Base-by-base conservation (phyloP, 2,888 invertebrate species). In the Cinara cedri region DNA sequence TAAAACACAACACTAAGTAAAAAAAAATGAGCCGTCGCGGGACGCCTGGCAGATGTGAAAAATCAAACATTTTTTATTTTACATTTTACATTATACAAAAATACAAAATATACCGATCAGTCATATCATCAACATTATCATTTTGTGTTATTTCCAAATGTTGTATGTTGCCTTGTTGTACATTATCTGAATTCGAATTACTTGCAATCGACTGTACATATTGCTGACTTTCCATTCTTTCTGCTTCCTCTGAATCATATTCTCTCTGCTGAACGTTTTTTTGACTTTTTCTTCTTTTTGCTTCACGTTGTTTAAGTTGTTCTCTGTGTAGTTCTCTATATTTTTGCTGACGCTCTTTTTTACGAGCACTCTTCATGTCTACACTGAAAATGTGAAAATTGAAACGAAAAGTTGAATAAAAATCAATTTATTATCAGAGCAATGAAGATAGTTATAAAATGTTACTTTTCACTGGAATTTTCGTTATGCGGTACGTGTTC, bases 61-160 rank as follows among this genome's bases (percentile, higher is more conserved):
- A n/a, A n/a, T n/a, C n/a, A n/a, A n/a, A 34, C 34, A 34, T 34
- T 34, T 4, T 6, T 4, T 6, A 34, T 34, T 34, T 34, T 34
- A 34, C 34, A 34, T 34, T 34, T 34, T 34, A 34, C 34, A 34
- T 34, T 34, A 34, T 34, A 34, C 34, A 34, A 34, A 34, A 34
- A 34, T 34, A 34, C 34, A 34, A 34, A 34, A 34, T 34, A 34
- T 34, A 34, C 34, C 34, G 34, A 34, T 34, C 34, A 34, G 34
- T 34, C 34, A 34, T 34, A 34, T 34, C 34, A 34, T 34, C 34
- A 34, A 34, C 34, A 57, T 11, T 21, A 19, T 9, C 13, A 57
- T 57, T 57, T 24, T 57, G 57, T 57, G 60, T 60, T 60, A 60
- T 60, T 60, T 60, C 60, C 60, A 60, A 60, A 60, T 60, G 26